Conservation (phyloP, 2,113 vertebrate species). For the Ovis canadensis region DNA sequence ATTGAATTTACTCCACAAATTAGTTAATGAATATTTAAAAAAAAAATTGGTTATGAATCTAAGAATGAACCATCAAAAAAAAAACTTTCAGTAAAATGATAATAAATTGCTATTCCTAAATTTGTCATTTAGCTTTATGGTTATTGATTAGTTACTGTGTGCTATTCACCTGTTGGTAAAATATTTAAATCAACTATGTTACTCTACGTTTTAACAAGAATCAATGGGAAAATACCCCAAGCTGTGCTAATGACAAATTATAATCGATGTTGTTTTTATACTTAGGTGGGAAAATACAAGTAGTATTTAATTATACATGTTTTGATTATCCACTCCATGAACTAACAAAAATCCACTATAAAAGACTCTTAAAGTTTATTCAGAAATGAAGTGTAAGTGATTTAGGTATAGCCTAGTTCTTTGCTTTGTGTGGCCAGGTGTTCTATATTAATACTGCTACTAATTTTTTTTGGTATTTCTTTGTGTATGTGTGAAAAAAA, state of each 20-base stretch:
- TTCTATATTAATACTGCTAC: constrained; percentile 21
- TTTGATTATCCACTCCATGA: neutral
- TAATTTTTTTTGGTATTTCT: neutral
- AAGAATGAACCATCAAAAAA: neutral
- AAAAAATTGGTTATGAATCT: neutral
- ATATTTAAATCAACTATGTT: neutral
- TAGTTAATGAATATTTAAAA: neutral
- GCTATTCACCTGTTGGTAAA: neutral
- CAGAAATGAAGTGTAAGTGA: neutral
- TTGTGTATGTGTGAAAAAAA: neutral
- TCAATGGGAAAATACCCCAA: neutral
- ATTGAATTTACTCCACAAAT: neutral
- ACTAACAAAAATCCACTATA: neutral
- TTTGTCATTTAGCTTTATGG: neutral
- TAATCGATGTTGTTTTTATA: neutral
- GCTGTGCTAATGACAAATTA: neutral
- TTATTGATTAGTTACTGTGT: neutral
- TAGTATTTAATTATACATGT: neutral
- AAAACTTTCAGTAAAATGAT: neutral
- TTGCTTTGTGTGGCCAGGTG: neutral
- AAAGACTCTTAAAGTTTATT: neutral
- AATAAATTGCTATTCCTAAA: neutral
- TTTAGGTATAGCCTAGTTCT: constrained; percentile 9
- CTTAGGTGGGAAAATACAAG: neutral
- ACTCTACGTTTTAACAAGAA: neutral